Conservation (phyloP, 2,113 vertebrate genomes). For the Macquaria australasica region DNA sequence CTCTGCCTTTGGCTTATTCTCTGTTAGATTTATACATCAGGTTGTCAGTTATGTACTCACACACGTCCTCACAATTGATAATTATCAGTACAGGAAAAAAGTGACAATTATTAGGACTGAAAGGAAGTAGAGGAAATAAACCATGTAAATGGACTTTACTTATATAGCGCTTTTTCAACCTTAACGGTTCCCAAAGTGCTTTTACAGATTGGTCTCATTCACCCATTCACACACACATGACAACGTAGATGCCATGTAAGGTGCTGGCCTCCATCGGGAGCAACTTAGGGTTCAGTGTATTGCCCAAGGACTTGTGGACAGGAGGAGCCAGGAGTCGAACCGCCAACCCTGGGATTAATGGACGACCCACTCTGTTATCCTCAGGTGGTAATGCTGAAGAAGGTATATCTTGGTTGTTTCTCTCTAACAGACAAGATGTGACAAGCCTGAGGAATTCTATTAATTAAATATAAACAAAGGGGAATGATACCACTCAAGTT, state of each 20-base stretch:
- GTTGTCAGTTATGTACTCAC: not conserved
- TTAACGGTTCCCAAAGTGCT: too few species aligned
- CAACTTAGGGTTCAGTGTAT: too few species aligned
- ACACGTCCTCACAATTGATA: not conserved
- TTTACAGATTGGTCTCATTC: too few species aligned
- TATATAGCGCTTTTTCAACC: too few species aligned
- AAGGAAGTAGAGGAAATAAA: slow-evolving; percentile 11
- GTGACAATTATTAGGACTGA: not conserved
- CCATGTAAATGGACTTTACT: not conserved
- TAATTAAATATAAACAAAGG: slow-evolving; percentile 12
- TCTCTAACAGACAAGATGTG: not conserved
- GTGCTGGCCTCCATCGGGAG: too few species aligned
- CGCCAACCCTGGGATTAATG: too few species aligned
- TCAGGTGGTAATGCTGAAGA: not conserved
- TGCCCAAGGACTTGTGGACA: too few species aligned
- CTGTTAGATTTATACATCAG: slow-evolving; percentile 17
- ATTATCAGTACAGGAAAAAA: not conserved
- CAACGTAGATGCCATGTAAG: too few species aligned
- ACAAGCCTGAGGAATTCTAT: not conserved
- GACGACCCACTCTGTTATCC: not conserved
- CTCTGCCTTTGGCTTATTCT: slow-evolving; percentile 7
- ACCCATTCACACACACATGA: too few species aligned
- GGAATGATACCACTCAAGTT: slow-evolving; percentile 1
- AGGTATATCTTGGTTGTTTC: slow-evolving; percentile 8
- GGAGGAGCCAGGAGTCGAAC: too few species aligned